Conservation (phyloP, 2,113 vertebrate species). For the Cyanocitta stelleri region DNA sequence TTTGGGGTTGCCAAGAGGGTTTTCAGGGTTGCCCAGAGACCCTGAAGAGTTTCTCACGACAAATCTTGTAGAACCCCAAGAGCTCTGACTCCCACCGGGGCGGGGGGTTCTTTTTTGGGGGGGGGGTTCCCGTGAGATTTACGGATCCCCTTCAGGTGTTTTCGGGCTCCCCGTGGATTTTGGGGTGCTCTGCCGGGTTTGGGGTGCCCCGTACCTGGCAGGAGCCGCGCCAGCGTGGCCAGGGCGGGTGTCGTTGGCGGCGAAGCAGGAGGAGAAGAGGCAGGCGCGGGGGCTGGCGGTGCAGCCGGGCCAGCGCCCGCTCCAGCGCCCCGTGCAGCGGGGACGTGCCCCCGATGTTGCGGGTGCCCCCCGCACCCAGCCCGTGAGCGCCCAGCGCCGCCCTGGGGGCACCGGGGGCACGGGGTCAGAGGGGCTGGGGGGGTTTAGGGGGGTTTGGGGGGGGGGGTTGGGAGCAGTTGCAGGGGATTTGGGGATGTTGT, state of each 20-base stretch:
- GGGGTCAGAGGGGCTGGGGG: too few relatives aligned
- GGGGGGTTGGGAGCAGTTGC: neutral
- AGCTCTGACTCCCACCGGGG: neutral
- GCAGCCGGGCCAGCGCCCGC: neutral
- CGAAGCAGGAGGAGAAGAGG: neutral
- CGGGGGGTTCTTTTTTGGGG: too few relatives aligned
- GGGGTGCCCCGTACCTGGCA: neutral
- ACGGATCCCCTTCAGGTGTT: neutral
- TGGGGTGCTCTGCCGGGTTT: neutral
- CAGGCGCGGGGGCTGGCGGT: neutral
- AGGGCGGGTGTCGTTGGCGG: neutral
- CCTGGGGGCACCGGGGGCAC: neutral
- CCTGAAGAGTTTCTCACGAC: neutral
- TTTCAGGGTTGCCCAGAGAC: neutral
- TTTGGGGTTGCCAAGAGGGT: neutral
- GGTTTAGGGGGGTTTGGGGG: neutral
- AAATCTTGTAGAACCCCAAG: neutral
- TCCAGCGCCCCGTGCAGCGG: neutral
- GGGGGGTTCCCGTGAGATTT: neutral
- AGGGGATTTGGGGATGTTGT: too few relatives aligned
- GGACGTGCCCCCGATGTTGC: neutral
- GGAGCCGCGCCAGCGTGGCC: neutral
- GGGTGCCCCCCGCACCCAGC: neutral
- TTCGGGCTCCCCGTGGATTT: neutral
- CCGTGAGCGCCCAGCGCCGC: neutral